Conservation (phyloP, 2,888 invertebrate genomes). For the Lycophotia porphyrea region DNA sequence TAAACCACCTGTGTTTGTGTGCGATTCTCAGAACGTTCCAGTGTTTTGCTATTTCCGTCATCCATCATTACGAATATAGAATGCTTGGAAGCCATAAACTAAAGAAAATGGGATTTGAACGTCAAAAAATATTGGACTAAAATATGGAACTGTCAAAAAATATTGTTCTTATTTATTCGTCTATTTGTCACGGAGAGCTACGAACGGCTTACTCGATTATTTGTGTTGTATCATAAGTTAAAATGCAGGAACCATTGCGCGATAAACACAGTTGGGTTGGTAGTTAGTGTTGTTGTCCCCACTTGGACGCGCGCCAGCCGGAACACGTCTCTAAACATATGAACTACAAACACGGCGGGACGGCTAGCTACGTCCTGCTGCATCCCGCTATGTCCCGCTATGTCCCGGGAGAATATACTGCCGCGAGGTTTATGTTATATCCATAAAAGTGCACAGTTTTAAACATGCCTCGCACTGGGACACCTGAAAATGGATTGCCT, state of each 20-base stretch:
- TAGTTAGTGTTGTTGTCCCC: conserved; percentile 20
- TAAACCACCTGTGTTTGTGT: conserved; percentile 53
- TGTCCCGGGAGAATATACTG: conserved; percentile 17
- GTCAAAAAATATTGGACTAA: conserved; percentile 23
- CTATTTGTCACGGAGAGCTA: neutral
- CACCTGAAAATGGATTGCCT: conserved; percentile 15
- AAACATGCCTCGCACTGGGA: conserved; percentile 18
- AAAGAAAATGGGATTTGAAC: conserved; percentile 3
- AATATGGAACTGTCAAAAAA: conserved; percentile 13
- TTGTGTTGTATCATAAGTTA: conserved; percentile 14
- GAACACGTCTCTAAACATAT: conserved; percentile 38
- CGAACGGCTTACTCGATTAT: conserved; percentile 14
- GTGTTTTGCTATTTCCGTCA: conserved; percentile 30
- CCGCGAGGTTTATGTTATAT: conserved; percentile 19
- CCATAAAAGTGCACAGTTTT: conserved; percentile 29
- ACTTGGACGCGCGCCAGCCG: conserved; percentile 50
- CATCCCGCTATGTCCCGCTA: neutral
- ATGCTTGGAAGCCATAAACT: conserved; percentile 24
- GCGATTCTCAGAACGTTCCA: conserved; percentile 31
- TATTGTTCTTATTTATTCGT: conserved; percentile 27
- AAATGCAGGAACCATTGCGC: conserved; percentile 22
- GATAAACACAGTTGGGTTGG: conserved; percentile 9
- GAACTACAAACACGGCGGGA: conserved; percentile 29
- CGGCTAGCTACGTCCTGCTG: neutral
- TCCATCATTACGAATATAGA: conserved; percentile 19